phyloP scores from a whole-genome alignment of 2,888 invertebrate species.

The Sisyra terminalis region DNA sequence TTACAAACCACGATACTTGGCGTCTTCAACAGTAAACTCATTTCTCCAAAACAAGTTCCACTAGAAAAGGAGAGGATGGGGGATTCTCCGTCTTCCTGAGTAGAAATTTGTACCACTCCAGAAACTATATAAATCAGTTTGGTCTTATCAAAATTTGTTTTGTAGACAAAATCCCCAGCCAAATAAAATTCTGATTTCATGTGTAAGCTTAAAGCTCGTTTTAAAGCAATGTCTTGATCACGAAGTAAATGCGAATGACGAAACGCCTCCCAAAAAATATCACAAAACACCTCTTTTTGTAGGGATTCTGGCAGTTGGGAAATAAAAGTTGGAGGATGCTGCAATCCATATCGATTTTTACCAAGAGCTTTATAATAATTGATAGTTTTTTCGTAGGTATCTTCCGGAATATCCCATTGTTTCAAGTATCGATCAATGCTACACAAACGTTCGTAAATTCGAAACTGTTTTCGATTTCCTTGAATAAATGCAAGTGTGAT shows the following conservation, averaged over 20 bases:
- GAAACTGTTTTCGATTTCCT: constrained; percentile 12
- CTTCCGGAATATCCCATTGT: constrained; percentile 11
- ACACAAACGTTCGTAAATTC: constrained; percentile 11
- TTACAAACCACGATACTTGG: constrained; percentile 22
- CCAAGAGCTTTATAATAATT: constrained; percentile 33
- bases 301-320: constrained; percentile 29
- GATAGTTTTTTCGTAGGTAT: constrained; percentile 10
- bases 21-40: constrained; percentile 28
- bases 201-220: constrained; percentile 30
- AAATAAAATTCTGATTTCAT: constrained; percentile 34
- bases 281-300: constrained; percentile 33
- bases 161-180: constrained; percentile 32
- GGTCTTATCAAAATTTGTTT: constrained; percentile 30
- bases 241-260: constrained; percentile 34
- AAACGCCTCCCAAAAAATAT: constrained; percentile 33
- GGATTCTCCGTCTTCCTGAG: constrained; percentile 36
- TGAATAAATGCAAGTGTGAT: constrained; percentile 12
- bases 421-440: constrained; percentile 10
- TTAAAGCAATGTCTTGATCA: constrained; percentile 31
- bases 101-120: constrained; percentile 32
- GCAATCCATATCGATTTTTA: constrained; percentile 33
- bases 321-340: constrained; percentile 27
- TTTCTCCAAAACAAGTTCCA: constrained; percentile 35
- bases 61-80: constrained; percentile 36
- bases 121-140: constrained; percentile 34